Evolutionary conservation across 2,113 vertebrate genomes (phyloP), one percentile per base, ranked within the genome.

Genomic region (Meleagris gallopavo): DNA sequence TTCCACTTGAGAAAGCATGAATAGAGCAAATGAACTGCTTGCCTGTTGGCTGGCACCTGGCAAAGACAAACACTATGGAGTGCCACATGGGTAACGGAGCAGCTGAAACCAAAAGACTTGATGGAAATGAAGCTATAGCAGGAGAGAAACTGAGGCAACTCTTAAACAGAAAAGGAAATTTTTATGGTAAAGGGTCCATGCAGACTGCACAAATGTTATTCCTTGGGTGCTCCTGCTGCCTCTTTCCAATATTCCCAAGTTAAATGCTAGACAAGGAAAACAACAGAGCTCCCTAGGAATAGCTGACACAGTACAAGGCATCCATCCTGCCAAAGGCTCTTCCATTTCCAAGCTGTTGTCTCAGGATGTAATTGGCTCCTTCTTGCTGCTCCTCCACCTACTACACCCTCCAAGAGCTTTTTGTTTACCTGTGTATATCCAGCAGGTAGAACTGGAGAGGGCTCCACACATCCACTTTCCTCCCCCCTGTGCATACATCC

Each of bases 1-100:
- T 94, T 95, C 88, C 79, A 95, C 76, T 64, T 60, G 76, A 90
- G 61, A 69, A 94, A 60, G 61, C 46, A 45, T 1, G 10, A 95
- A 85, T 3, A 60, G 61, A 71, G 30, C 46, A 80, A 83, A 88
- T 74, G 11, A 86, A 67, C 60, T 46, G 40, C 72, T 80, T 76
- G 65, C 83, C 86, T 92, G 18, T 69, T 86, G 34, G 36, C 48
- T 64, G 58, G 40, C 72, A 57, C 79, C 73, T 41, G 72, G 66
- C 54, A 89, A 76, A 92, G 52, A 48, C 77, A 84, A 89, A 66
- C 10, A 45, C 77, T 60, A 70, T 54, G 15, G 87, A 79, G 82
- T 32, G 21, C 75, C 38, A 2, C 55, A 18, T 10, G 29, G 41
- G 25, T 62, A 32, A 71, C 1, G 27, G 43, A 79, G 64, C 34